phyloP scores from a whole-genome alignment of 2,113 vertebrate species.

The Myocastor coypus region DNA sequence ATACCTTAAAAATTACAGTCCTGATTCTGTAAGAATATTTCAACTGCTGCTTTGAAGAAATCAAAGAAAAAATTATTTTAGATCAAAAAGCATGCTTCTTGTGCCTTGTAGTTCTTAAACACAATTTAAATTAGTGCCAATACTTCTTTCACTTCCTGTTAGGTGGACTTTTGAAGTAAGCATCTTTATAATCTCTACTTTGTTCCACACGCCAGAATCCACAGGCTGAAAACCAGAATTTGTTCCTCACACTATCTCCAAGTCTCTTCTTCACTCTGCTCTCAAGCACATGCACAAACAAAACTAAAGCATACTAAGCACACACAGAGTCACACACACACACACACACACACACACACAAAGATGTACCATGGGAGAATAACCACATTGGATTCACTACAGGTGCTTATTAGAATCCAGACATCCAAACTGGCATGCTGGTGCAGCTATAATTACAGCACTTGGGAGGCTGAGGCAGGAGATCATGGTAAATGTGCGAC shows the following conservation, averaged over 20 bases:
- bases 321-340: background rate
- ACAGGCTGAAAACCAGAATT: background rate
- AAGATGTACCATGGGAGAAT: background rate
- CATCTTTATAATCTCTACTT: conserved; percentile 4
- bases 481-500: background rate
- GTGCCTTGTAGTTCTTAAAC: conserved; percentile 42
- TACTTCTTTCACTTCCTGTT: conserved; percentile 29
- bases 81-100: conserved; percentile 54
- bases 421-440: background rate
- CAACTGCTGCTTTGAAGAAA: conserved; percentile 4
- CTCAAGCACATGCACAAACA: background rate
- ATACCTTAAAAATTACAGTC: background rate
- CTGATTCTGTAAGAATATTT: background rate
- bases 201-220: background rate
- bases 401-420: background rate
- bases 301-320: background rate
- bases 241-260: background rate
- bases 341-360: background rate
- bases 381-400: background rate
- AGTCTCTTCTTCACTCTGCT: background rate
- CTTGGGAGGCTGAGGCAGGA: background rate
- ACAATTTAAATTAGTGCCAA: conserved; percentile 50
- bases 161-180: conserved; percentile 48
- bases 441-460: background rate
- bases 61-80: conserved; percentile 11